Percentiles rank a stretch among this genome's conserved stretches.
Evolutionary conservation across 2,797 vertebrate genomes (phyloP).

Genomic region (Pogonophryne albipinna): DNA sequence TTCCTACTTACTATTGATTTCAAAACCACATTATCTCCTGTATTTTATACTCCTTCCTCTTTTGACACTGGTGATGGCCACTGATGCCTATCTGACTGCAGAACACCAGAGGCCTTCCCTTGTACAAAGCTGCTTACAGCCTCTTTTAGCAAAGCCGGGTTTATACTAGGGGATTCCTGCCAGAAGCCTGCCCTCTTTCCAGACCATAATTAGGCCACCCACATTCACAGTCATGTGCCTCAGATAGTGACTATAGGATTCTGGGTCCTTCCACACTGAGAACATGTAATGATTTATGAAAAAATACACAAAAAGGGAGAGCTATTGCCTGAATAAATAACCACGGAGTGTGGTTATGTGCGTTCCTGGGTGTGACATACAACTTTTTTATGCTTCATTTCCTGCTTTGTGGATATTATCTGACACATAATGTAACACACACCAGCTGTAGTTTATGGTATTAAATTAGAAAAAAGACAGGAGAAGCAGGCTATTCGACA

Average conservation of each 20-base stretch:
- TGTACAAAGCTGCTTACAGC: slow-evolving; percentile 72
- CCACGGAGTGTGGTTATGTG: background rate
- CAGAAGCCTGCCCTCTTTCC: slow-evolving; percentile 68
- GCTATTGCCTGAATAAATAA: slow-evolving; percentile 24
- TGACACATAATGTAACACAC: background rate
- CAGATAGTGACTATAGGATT: slow-evolving; percentile 58
- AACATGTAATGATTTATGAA: slow-evolving; percentile 45
- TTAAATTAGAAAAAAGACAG: background rate
- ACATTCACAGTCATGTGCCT: slow-evolving; percentile 77
- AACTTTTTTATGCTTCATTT: background rate
- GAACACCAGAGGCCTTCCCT: slow-evolving; percentile 44
- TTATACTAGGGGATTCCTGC: slow-evolving; percentile 79
- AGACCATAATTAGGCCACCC: slow-evolving; percentile 85
- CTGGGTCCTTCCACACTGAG: slow-evolving; percentile 48
- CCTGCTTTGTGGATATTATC: background rate
- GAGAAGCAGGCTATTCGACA: background rate
- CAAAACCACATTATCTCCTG: slow-evolving; percentile 35
- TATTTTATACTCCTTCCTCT: slow-evolving; percentile 59
- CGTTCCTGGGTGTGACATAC: background rate
- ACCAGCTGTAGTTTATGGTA: background rate
- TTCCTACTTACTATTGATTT: slow-evolving; percentile 49
- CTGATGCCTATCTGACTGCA: slow-evolving; percentile 37
- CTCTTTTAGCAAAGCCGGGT: slow-evolving; percentile 72
- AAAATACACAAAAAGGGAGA: background rate
- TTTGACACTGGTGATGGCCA: slow-evolving; percentile 39